Evolutionary conservation across 2,888 invertebrate genomes (phyloP).

Genomic region (Dolichomitus sp.): DNA sequence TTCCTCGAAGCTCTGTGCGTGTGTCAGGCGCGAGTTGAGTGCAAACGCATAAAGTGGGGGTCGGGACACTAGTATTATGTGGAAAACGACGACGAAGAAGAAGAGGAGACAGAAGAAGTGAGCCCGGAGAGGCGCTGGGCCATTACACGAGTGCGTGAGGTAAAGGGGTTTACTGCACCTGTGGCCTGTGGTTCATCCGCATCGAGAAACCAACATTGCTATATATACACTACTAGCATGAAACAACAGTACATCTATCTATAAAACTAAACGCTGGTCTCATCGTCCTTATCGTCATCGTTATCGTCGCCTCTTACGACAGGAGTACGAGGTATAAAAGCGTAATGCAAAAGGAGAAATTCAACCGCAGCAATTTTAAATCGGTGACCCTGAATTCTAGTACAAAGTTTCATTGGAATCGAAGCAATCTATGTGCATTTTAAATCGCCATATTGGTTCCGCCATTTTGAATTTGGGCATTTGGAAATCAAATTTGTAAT

Average conservation of each 20-base stretch:
- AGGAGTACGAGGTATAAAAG: constrained; percentile 41
- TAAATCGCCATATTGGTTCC: no score
- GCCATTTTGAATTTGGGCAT: no score
- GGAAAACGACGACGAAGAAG: constrained; percentile 42
- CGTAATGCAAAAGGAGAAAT: constrained; percentile 23
- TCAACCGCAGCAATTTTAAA: constrained; percentile 13
- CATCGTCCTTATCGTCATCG: constrained; percentile 18
- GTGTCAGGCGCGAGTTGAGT: constrained; percentile 36
- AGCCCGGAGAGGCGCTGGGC: constrained; percentile 68
- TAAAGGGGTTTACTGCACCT: constrained; percentile 81
- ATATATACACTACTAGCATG: no score
- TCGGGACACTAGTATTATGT: constrained; percentile 36
- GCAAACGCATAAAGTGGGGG: constrained; percentile 59
- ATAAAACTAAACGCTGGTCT: constrained; percentile 36
- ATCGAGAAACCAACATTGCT: constrained; percentile 23
- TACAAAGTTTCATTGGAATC: no score
- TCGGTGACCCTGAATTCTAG: no score
- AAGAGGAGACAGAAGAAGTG: constrained; percentile 45
- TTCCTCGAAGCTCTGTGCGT: background rate
- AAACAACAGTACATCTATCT: constrained; percentile 8
- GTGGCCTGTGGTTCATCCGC: constrained; percentile 77
- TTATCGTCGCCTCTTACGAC: constrained; percentile 31
- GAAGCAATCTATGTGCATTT: no score
- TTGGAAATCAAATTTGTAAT: no score
- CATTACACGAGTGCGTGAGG: constrained; percentile 77